phyloP scores from a whole-genome alignment of 2,113 vertebrate genomes.

The Phoenicopterus ruber region DNA sequence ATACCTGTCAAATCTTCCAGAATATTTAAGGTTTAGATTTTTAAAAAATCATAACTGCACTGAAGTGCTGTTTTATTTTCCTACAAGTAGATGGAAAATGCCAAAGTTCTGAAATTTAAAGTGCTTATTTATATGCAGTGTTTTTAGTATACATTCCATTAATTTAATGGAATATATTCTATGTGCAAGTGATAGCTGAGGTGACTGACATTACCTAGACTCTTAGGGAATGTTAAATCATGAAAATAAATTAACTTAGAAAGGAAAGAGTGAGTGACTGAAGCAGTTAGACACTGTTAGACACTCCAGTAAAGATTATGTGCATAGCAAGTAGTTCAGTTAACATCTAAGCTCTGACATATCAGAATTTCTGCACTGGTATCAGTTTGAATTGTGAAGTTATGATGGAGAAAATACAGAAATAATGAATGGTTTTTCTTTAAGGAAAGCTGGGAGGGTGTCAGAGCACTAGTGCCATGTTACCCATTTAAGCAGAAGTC shows the following conservation, averaged over 20 bases:
- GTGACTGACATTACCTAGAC: neutral
- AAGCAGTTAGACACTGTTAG: neutral
- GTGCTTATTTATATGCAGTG: slow-evolving; percentile 16
- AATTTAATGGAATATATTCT: slow-evolving; percentile 7
- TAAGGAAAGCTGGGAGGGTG: neutral
- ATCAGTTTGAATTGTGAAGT: neutral
- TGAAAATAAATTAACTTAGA: neutral
- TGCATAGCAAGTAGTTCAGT: slow-evolving; percentile 7
- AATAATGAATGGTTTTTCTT: neutral
- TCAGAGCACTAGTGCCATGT: neutral
- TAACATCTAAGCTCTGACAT: neutral
- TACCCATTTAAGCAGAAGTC: neutral
- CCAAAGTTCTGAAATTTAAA: slow-evolving; percentile 6
- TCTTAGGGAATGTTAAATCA: slow-evolving; percentile 1
- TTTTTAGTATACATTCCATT: neutral
- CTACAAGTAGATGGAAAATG: neutral
- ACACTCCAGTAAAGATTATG: neutral
- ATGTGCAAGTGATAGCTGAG: neutral
- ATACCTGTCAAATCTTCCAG: neutral
- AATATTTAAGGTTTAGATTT: neutral
- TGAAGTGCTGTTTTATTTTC: slow-evolving; percentile 3
- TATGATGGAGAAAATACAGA: neutral
- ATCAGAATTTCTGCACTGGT: neutral
- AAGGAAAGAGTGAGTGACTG: neutral
- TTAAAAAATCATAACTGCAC: neutral